A percentile compares a stretch with the other conserved stretches of the same genome.
Conservation (phyloP, 2,797 vertebrate species). For the Tangara arthus region DNA sequence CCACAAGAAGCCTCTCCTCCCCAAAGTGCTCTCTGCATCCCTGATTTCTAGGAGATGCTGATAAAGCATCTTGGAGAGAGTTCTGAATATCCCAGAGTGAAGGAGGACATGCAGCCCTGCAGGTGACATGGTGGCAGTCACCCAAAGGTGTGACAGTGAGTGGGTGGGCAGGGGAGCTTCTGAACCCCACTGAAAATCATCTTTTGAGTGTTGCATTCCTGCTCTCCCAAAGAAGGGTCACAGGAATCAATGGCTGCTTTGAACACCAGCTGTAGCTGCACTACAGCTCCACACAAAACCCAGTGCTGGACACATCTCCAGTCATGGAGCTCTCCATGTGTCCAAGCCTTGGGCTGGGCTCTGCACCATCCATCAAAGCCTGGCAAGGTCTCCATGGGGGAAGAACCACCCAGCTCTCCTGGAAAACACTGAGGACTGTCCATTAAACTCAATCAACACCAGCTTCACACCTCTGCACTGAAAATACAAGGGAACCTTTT, state of each 20-base stretch:
- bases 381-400: not conserved
- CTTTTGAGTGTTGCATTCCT: not conserved
- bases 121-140: not conserved
- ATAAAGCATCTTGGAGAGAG: not conserved
- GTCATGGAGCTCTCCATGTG: rapidly evolving
- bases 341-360: not conserved
- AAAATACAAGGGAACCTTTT: rapidly evolving
- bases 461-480: not conserved
- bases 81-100: not conserved
- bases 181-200: not conserved
- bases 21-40: not conserved
- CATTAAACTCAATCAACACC: not conserved
- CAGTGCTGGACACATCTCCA: not conserved
- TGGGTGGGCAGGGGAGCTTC: not conserved
- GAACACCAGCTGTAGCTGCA: not conserved
- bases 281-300: not conserved
- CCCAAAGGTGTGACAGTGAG: not conserved
- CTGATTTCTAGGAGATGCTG: not conserved
- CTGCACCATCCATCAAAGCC: not conserved
- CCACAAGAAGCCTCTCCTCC: not conserved
- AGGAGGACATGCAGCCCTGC: not conserved
- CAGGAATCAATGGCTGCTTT: not conserved
- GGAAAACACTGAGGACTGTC: not conserved
- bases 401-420: not conserved
- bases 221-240: not conserved